Conservation (phyloP, 2,113 vertebrate genomes). For the Gallinago undulata region DNA sequence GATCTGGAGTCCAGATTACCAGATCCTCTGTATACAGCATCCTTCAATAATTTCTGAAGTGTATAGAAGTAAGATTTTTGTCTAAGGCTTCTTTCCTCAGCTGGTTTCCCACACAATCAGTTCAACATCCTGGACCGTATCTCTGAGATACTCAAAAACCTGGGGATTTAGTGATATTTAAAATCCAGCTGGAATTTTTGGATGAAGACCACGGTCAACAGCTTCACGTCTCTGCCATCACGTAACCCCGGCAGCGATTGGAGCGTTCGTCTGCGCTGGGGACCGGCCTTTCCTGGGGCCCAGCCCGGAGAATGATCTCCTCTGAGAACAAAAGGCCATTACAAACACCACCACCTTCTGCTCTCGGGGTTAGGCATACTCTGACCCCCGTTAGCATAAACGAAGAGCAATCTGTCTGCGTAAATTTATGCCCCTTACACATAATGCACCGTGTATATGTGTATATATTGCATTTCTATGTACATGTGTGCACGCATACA, state of each 20-base stretch:
- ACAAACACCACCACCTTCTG: slow-evolving; percentile 67
- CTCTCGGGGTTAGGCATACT: slow-evolving; percentile 51
- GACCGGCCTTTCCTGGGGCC: slow-evolving; percentile 32
- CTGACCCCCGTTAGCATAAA: slow-evolving; percentile 65
- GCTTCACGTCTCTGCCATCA: neutral
- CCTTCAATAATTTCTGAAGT: neutral
- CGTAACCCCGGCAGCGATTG: neutral
- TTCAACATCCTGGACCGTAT: neutral
- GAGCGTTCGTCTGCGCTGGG: neutral
- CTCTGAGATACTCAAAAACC: neutral
- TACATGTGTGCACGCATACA: neutral
- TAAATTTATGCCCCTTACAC: slow-evolving; percentile 40
- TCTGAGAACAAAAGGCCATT: slow-evolving; percentile 56
- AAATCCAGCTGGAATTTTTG: slow-evolving; percentile 4
- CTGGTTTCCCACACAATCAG: neutral
- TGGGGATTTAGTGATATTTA: neutral
- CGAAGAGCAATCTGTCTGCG: slow-evolving; percentile 44
- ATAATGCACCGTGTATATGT: neutral
- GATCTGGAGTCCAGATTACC: neutral
- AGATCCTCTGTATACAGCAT: neutral
- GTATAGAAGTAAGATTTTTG: neutral
- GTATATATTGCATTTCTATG: neutral
- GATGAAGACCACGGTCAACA: slow-evolving; percentile 51
- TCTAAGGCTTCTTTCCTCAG: neutral
- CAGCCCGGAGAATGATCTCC: slow-evolving; percentile 39